Base-by-base conservation (phyloP, 2,797 vertebrate genomes). In the Falco naumanni region DNA sequence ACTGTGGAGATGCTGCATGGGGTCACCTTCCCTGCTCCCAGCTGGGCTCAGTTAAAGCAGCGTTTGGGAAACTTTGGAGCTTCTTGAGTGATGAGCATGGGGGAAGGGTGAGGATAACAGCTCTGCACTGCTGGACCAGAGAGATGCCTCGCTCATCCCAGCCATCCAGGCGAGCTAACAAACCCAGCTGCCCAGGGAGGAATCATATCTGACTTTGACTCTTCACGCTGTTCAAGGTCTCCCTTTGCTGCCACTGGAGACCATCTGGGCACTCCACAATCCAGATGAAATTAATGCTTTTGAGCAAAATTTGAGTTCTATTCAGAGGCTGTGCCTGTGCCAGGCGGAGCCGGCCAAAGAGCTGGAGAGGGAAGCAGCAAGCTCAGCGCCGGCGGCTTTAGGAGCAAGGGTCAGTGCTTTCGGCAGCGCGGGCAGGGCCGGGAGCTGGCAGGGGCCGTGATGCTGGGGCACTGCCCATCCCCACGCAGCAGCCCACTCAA, bases 221-320 rank as follows among this genome's bases (percentile, higher is more conserved):
- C 87, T 57, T 74, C 15, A 3, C 1, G 17, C 54, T 47, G 33
- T 24, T 60, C 51, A 53, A 78, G 51, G 47, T 59, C 72, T 80
- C 72, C 65, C 51, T 93, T 65, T 2, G 4, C 47, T 22, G 3
- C 75, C 45, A 5, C 81, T 20, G 72, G 82, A 89, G 64, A 28
- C 75, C 74, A 63, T 54, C 74, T 81, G 82, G 57, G 56, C 66
- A 34, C 74, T 84, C 63, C 60, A 31, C 7, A 5, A 21, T 61
- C 82, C 81, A 79, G 82, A 57, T 59, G 48, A 84, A 91, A 93
- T 83, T 17, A 79, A 24, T 84, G 92, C 87, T 93, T 96, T 95
- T 89, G 81, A 93, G 83, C 24, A 91, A 93, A 68, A 64, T 72
- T 39, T 53, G 78, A 57, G 89, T 87, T 63, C 91, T 56, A 63